These are phyloP conservation scores for Neoitamus cyanurus DNA, from an alignment of 2,888 invertebrate genomes.

Conservation along the genomic window DNA sequence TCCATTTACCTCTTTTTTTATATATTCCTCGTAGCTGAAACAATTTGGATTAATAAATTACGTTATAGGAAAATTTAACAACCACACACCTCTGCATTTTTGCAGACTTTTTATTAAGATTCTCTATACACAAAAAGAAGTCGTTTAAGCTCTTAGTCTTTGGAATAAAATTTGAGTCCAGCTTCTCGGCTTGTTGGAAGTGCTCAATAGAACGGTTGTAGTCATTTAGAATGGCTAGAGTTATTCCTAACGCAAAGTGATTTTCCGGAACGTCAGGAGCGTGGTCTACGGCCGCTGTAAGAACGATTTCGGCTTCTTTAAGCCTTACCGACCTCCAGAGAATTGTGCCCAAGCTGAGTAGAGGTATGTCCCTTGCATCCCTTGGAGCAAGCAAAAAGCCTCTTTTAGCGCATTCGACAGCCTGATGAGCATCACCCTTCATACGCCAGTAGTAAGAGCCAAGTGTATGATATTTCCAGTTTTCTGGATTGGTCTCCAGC, in stretches of 20 bases:
- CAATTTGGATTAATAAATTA: constrained; percentile 27
- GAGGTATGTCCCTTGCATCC: constrained; percentile 59
- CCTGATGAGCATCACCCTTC: constrained; percentile 61
- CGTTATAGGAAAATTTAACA: constrained; percentile 54
- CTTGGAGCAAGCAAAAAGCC: constrained; percentile 62
- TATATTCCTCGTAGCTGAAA: constrained; percentile 63
- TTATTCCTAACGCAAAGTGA: constrained; percentile 62
- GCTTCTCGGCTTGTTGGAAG: constrained; percentile 61
- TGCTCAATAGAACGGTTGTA: constrained; percentile 62
- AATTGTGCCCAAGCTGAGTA: constrained; percentile 63
- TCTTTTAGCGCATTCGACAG: constrained; percentile 62
- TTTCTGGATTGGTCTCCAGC: constrained; percentile 58
- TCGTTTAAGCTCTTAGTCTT: constrained; percentile 61
- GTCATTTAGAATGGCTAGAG: constrained; percentile 62
- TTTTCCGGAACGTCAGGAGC: constrained; percentile 62
- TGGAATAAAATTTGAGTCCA: constrained; percentile 60
- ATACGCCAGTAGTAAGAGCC: constrained; percentile 65
- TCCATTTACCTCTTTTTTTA: constrained; percentile 62
- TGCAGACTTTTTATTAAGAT: constrained; percentile 61
- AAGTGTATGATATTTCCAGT: constrained; percentile 63
- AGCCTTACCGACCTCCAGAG: constrained; percentile 61
- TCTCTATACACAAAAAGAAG: constrained; percentile 62
- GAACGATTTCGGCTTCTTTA: constrained; percentile 61
- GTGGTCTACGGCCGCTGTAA: constrained; percentile 62
- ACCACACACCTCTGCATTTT: constrained; percentile 59